Percentiles rank a stretch among this genome's conserved stretches.
These are phyloP conservation scores for Oenanthe oenanthe DNA, from an alignment of 2,113 vertebrate genomes.

Conservation along the genomic window DNA sequence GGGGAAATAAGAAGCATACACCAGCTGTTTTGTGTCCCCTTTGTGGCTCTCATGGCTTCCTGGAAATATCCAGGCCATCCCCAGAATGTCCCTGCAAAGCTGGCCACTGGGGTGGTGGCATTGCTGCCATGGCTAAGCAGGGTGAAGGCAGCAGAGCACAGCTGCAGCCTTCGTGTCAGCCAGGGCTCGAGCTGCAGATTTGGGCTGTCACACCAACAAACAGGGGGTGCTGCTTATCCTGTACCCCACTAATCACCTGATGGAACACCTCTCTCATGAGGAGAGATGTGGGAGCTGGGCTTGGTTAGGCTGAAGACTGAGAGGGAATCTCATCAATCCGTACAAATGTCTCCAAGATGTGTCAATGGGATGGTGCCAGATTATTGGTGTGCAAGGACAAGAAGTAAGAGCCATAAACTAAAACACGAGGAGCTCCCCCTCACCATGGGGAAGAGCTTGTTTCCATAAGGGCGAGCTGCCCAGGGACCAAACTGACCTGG, in stretches of 20 bases:
- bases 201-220: accelerated
- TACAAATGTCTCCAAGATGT: background rate
- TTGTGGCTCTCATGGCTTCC: background rate
- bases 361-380: background rate
- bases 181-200: background rate
- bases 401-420: background rate
- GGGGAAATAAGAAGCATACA: background rate
- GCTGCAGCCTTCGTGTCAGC: background rate
- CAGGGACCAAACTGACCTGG: no score
- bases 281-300: accelerated
- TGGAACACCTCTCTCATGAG: background rate
- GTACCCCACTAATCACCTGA: background rate
- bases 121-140: background rate
- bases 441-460: background rate
- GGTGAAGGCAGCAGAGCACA: background rate
- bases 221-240: accelerated
- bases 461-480: background rate
- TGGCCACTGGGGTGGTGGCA: background rate
- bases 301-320: background rate
- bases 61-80: background rate
- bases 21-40: slow-evolving; percentile 11
- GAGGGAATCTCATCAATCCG: background rate
- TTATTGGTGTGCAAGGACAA: background rate
- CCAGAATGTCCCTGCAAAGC: background rate
- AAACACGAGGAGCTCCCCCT: background rate